These are phyloP conservation scores for Lophura nycthemera DNA, from an alignment of 2,113 vertebrate species.

Conservation along the genomic window DNA sequence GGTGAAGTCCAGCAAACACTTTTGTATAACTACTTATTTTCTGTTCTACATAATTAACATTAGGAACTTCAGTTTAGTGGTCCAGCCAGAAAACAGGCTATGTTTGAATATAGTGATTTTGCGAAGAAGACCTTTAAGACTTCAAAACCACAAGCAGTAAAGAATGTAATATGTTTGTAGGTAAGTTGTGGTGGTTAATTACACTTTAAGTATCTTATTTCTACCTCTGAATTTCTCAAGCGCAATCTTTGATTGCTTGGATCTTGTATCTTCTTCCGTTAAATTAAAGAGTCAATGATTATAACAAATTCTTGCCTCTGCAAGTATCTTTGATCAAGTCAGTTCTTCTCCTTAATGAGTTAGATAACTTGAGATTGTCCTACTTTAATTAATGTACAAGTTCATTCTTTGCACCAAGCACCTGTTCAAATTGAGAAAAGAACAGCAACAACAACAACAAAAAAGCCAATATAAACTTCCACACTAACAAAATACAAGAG, in stretches of 20 bases:
- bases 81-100: background rate
- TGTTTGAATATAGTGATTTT: background rate
- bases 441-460: background rate
- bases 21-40: background rate
- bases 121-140: background rate
- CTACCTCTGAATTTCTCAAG: slow-evolving; percentile 42
- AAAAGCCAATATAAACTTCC: background rate
- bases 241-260: slow-evolving; percentile 10
- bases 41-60: background rate
- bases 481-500: background rate
- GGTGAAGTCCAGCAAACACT: background rate
- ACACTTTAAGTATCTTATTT: slow-evolving; percentile 31
- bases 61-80: background rate
- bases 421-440: background rate
- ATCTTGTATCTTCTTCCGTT: slow-evolving; percentile 44
- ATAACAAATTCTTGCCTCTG: slow-evolving; percentile 34
- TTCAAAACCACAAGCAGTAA: background rate
- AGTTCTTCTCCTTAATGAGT: slow-evolving; percentile 32
- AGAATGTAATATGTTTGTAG: background rate
- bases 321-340: slow-evolving; percentile 37
- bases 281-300: slow-evolving; percentile 57
- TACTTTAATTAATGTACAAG: slow-evolving; percentile 29
- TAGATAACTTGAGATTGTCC: slow-evolving; percentile 39
- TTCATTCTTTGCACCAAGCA: background rate
- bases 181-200: slow-evolving; percentile 14